Base-by-base conservation (phyloP, 2,113 vertebrate genomes). In the Upupa epops region DNA sequence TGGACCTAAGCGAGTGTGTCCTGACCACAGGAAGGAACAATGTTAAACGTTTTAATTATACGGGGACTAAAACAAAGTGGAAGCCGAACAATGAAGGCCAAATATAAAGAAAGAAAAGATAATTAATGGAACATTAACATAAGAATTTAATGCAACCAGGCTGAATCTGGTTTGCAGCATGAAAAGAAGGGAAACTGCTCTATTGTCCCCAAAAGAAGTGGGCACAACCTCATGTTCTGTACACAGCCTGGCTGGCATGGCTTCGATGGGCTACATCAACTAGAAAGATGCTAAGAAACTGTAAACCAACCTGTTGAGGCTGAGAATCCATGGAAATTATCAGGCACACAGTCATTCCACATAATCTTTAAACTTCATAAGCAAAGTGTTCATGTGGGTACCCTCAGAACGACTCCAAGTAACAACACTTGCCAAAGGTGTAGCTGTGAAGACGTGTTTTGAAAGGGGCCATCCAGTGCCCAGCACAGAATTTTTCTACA, bases 11-110 rank as follows among this genome's bases (percentile, higher is more conserved):
- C 82, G 71, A 95, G 68, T 94, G 93, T 71, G 87, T 88, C 92
- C 78, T 71, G 80, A 87, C 75, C 93, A 45, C 90, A 86, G 82
- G 85, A 92, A 93, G 80, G 65, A 84, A n/a, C 69, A 32, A 91
- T 60, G 86, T 65, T 82, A 91, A 91, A 93, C 68, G 17, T 92
- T 96, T 94, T 73, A 96, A 95, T 97, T 96, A 42, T n/a, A 87
- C 4, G 8, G 74, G 55, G 94, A 90, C 77, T 40, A 65, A 95
- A 96, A 96, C 94, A 95, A 96, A 97, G 95, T 95, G 83, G 93
- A 90, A 92, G 89, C 89, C 91, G 94, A 97, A 97, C 95, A 96
- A 97, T 96, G 95, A 91, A 55, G 73, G 65, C 26, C 69, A 78
- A 95, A 89, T 65, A 66, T 79, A 90, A 95, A 94, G 96, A 95